phyloP scores from a whole-genome alignment of 2,888 invertebrate genomes.

The Caenorhabditis sulstoni region DNA sequence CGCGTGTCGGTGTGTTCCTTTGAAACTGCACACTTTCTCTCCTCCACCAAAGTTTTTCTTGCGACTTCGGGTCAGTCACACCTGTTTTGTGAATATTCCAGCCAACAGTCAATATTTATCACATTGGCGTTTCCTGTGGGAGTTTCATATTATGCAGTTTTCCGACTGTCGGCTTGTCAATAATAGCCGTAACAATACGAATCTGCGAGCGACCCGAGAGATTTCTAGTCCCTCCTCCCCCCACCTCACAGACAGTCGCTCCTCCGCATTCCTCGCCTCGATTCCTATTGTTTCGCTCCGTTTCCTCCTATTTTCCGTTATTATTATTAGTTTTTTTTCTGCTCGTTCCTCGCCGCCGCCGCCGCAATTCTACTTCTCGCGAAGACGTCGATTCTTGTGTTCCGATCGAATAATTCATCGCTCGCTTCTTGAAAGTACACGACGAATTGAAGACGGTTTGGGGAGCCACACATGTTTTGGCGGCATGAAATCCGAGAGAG shows the following conservation, averaged over 20 bases:
- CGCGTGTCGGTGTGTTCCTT: no score
- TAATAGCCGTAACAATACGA: no score
- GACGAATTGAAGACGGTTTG: conserved; percentile 16
- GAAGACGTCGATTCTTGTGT: background rate
- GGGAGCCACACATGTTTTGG: conserved; percentile 44
- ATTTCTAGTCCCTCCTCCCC: background rate
- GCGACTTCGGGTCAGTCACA: no score
- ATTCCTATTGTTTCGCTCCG: conserved; percentile 40
- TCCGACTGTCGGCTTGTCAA: no score
- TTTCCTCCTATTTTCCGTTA: conserved; percentile 28
- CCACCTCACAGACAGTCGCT: background rate
- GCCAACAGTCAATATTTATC: no score
- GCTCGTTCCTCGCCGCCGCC: background rate
- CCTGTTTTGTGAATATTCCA: no score
- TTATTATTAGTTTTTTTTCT: conserved; percentile 32
- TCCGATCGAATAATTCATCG: conserved; percentile 13
- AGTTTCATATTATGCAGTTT: no score
- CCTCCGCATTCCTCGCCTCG: background rate
- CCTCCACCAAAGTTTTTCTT: no score
- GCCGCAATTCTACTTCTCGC: background rate
- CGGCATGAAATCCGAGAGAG: conserved; percentile 50
- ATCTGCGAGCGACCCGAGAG: no score
- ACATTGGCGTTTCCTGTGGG: no score
- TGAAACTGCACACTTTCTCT: no score
- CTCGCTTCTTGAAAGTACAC: conserved; percentile 12